Base-by-base conservation (phyloP, 2,113 vertebrate species). In the Hippoglossus stenolepis region DNA sequence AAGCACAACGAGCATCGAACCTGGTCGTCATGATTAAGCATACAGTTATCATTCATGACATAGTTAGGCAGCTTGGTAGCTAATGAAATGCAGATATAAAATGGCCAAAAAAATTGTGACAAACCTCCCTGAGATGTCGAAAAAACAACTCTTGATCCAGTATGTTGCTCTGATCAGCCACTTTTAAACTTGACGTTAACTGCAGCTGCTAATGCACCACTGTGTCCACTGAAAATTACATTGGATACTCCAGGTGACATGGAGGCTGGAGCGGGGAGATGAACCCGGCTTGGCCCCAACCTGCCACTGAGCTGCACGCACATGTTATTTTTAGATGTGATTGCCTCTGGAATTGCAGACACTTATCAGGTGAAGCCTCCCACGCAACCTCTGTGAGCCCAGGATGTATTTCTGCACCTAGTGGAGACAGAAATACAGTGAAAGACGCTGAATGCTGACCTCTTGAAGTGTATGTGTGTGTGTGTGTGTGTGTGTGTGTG, bases 301-400 rank as follows among this genome's bases (percentile, higher is more conserved):
- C 85, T 85, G 72, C 85, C 77, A 73, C 70, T n/a, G 57, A 77
- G 54, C 75, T 65, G 77, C 40, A 71, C 66, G 57, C 73, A 60
- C 69, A 51, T 82, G 83, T 88, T 85, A 78, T 17, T 86, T 89
- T 89, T 83, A 87, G 82, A 87, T 74, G 70, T 84, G 90, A 91
- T 90, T 80, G 81, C 85, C 83, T 83, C 80, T 81, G 79, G 85
- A 87, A 91, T 90, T 90, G 87, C 69, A 75, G 79, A 77, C 85
- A 85, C 82, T 89, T 88, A 86, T 79, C 71, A 66, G 71, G 65
- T 82, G 79, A 88, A 87, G 73, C 85, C 57, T 82, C 70, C 75
- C 7, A 31, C 31, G 70, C 75, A 35, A 65, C 68, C 77, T 18
- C 3, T 0, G 62, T 43, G 53, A 75, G 61, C 49, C 65, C 15